Base-by-base conservation (phyloP, 1,140 invertebrate species). In the Ditylenchus dipsaci region DNA sequence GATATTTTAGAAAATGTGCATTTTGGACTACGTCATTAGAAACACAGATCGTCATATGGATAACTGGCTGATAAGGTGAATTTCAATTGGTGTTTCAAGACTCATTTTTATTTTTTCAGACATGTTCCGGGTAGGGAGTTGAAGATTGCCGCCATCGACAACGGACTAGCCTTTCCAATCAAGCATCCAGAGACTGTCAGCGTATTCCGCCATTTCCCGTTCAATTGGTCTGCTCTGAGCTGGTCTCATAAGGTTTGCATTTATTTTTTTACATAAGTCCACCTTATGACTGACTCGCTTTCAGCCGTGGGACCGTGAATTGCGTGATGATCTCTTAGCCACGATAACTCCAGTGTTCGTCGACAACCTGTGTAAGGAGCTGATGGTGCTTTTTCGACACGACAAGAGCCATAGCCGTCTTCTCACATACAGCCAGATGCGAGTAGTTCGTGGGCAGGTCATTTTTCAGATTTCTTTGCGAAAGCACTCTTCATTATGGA, bases 1-100 rank as follows among this genome's bases (percentile, higher is more conserved):
- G 3, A 5, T 38, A 5, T 38, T 38, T 11, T 75, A 79, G 43
- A 79, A 75, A 49, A 72, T 79, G 75, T 71, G 69, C 59, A 71
- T 78, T 23, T 47, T 79, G 23, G 77, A 79, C 58, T 79, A 79
- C 58, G 66, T 78, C 23, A 79, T 79, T 53, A 64, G 77, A 43
- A 79, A 79, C 43, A 79, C 77, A 5, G 77, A 79, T 62, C 38
- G 77, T 1, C 77, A 79, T 47, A 74, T 76, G 68, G 77, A 79
- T 59, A 79, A 79, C 61, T 73, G 78, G 66, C 67, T 79, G 0
- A 76, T 79, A 17, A 59, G 60, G 75, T 77, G 26, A 21, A 53
- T 38, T 38, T 38, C 11, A 5, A 38, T 5, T 38, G 3, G 3
- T 38, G 15, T 27, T 72, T 57, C 27, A 59, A 21, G n/a, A 21